Percentiles rank a stretch among this genome's conserved stretches.
Evolutionary conservation across 2,797 vertebrate genomes (phyloP).

Genomic region (Cottoperca gobio): DNA sequence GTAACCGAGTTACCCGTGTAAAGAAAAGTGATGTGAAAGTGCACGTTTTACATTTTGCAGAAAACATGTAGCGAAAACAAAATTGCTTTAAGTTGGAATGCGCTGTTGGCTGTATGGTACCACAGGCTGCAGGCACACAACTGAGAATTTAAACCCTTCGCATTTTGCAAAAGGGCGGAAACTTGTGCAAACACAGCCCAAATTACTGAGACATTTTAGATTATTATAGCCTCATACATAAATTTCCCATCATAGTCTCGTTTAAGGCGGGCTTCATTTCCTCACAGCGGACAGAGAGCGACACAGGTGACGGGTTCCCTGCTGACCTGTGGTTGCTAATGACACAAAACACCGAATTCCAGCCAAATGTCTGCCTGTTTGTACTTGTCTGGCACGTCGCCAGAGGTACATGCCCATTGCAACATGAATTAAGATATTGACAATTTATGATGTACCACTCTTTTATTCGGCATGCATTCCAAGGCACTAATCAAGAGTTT

Average conservation of each 20-base stretch:
- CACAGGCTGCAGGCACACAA: not conserved
- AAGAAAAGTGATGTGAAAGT: not conserved
- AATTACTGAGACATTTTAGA: not conserved
- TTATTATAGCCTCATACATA: not conserved
- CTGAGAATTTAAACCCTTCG: not conserved
- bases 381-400: not conserved
- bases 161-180: not conserved
- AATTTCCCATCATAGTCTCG: not conserved
- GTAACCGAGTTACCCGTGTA: not conserved
- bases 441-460: fast-evolving
- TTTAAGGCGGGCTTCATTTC: not conserved
- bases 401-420: fast-evolving
- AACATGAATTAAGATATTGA: fast-evolving
- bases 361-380: not conserved
- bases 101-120: no score
- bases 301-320: not conserved
- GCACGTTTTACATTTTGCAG: not conserved
- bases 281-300: not conserved
- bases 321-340: not conserved
- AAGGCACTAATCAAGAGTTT: fast-evolving
- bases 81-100: not conserved
- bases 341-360: not conserved
- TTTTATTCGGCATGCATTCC: fast-evolving
- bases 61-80: not conserved
- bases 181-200: not conserved